A percentile compares a stretch with the other conserved stretches of the same genome.
These are phyloP conservation scores for Drosophila borealis DNA, from an alignment of 2,888 invertebrate species.

Conservation along the genomic window DNA sequence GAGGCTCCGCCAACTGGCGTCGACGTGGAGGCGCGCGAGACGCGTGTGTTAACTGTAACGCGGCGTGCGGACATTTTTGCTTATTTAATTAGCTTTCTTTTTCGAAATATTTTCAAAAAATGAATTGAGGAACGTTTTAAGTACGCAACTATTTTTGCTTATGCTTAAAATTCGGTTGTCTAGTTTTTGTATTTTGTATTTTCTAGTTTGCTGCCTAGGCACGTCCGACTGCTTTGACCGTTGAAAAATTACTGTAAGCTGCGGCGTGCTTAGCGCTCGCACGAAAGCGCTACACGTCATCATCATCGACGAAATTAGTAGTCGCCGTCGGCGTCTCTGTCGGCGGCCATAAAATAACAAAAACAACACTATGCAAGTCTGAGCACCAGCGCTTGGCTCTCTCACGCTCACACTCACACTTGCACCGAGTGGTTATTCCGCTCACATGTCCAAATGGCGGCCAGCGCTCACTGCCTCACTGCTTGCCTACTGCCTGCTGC, in stretches of 20 bases:
- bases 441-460: slow-evolving; percentile 32
- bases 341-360: slow-evolving; percentile 27
- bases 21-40: slow-evolving; percentile 81
- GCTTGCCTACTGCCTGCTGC: slow-evolving; percentile 7
- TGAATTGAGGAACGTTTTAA: slow-evolving; percentile 50
- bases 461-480: slow-evolving; percentile 2
- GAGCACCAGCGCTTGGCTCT: slow-evolving; percentile 1
- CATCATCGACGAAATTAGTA: slow-evolving; percentile 82
- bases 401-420: slow-evolving; percentile 38
- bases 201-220: slow-evolving; percentile 17
- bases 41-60: slow-evolving; percentile 79
- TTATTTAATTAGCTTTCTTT: slow-evolving; percentile 12
- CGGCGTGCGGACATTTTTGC: slow-evolving; percentile 81
- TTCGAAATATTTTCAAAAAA: slow-evolving; percentile 1
- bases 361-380: slow-evolving; percentile 4
- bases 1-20: slow-evolving; percentile 78
- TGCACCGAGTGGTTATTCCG: background rate
- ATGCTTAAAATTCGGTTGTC: slow-evolving; percentile 13
- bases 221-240: slow-evolving; percentile 76
- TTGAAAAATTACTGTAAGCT: slow-evolving; percentile 77
- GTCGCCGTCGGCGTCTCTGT: slow-evolving; percentile 24
- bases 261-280: slow-evolving; percentile 54
- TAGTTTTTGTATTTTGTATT: background rate
- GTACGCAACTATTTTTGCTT: slow-evolving; percentile 28
- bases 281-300: slow-evolving; percentile 69